Conservation (phyloP, 2,113 vertebrate species). For the Pantherophis guttatus region DNA sequence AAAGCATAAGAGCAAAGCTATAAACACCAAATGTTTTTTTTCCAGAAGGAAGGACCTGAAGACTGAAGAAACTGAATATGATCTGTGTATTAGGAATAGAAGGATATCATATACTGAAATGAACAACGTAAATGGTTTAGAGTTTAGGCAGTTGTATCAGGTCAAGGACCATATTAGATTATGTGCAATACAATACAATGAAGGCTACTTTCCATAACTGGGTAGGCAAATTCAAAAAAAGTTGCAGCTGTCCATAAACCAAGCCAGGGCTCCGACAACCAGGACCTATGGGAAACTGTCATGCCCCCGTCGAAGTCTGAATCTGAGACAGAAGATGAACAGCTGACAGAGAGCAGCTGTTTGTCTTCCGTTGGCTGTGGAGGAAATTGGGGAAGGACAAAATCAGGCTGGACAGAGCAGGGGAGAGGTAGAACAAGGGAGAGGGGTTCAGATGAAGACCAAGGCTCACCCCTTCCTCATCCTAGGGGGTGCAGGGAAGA, state of each 20-base stretch:
- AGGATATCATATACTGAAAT: neutral
- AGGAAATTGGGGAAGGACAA: too few species aligned
- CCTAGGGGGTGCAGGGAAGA: too few species aligned
- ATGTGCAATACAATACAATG: neutral
- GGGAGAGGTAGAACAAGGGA: neutral
- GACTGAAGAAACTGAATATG: neutral
- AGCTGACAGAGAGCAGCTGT: too few species aligned
- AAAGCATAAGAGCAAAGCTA: neutral
- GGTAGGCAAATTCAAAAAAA: neutral
- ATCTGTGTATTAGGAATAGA: neutral
- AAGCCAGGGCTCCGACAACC: neutral
- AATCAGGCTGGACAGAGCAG: too few species aligned
- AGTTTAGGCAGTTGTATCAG: neutral
- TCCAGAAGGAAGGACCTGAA: neutral
- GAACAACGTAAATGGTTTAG: neutral
- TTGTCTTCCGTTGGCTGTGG: too few species aligned
- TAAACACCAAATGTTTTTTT: neutral
- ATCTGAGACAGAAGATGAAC: too few species aligned
- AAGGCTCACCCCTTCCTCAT: too few species aligned
- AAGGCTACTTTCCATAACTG: neutral
- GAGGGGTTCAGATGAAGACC: too few species aligned
- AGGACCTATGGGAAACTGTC: neutral
- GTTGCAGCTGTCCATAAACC: neutral
- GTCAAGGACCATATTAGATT: neutral
- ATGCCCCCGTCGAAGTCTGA: too few species aligned